Base-by-base conservation (phyloP, 1,140 invertebrate species). In the Aleiodes sp. region DNA sequence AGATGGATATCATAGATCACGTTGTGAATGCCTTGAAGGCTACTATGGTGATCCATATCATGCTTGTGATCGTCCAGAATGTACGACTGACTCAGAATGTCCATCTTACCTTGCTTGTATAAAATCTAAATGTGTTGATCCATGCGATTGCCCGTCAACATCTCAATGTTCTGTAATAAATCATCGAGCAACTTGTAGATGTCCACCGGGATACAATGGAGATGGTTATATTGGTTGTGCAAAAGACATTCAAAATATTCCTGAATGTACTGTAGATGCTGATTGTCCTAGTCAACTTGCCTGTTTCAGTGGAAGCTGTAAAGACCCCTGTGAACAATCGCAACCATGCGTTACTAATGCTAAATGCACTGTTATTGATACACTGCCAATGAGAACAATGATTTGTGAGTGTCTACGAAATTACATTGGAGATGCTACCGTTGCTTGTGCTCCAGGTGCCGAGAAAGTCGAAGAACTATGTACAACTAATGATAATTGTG, bases 261-360 rank as follows among this genome's bases (percentile, higher is more conserved):
- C 91, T 0, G 91, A 94, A 78, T 98, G 96, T 83, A 89, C 88
- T 77, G 88, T 89, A 73, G 94, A 97, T 76, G 91, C 90, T 0
- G 95, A 96, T 73, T 97, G 96, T 82, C 89, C 93, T 9, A 93
- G 91, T 62, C 93, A 92, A 80, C 81, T 94, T 67, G 94, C 94
- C 19, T 98, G 95, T 81, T 92, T 96, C 75, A 90, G 88, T 77
- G 91, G 91, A 16, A 84, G 89, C 68, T 98, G 95, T 78, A 91
- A 90, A 76, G 94, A 97, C 81, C 94, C 95, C 0, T 98, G 96
- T 78, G 77, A 80, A 7, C 89, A 93, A 70, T 90, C 91, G 0
- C 91, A 91, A 74, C 94, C 95, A 0, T 98, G 96, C 80, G 94
- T 94, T 10, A 78, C 83, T 9, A 90, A 94, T 75, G 94, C 94